phyloP scores from a whole-genome alignment of 2,797 vertebrate species.

The Phoeniculus purpureus region DNA sequence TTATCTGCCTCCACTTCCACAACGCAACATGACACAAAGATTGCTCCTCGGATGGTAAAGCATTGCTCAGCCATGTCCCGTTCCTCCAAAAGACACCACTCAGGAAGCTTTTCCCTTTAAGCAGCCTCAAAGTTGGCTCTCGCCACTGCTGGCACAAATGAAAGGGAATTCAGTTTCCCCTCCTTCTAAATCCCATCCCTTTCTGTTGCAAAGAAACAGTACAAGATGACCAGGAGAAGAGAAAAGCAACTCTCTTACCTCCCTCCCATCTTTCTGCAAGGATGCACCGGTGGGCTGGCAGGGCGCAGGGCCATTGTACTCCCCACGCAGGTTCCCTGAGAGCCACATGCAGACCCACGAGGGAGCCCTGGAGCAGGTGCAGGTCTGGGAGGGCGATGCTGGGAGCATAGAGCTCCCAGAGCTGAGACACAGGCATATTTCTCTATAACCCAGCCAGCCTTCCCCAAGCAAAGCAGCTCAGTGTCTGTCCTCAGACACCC shows the following conservation, averaged over 20 bases:
- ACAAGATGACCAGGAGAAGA: not conserved
- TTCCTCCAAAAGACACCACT: not conserved
- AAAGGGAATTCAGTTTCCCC: not conserved
- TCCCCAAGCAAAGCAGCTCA: not conserved
- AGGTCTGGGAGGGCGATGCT: constrained; percentile 1
- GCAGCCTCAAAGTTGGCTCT: constrained; percentile 60
- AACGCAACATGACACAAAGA: not conserved
- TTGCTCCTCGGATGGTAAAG: not conserved
- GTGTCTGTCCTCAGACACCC: not conserved
- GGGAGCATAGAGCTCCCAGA: constrained; percentile 12
- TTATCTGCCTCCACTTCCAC: not conserved
- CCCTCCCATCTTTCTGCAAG: not conserved
- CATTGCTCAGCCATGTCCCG: not conserved
- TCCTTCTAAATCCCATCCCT: constrained; percentile 23
- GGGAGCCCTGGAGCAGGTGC: not conserved
- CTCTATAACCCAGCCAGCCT: not conserved
- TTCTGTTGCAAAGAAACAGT: not conserved
- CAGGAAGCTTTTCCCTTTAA: not conserved
- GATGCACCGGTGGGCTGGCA: not conserved
- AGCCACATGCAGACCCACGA: not conserved
- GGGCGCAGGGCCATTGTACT: not conserved
- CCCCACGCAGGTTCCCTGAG: not conserved
- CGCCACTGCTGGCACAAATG: not conserved
- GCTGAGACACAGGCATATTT: not conserved
- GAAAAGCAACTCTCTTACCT: constrained; percentile 11